Evolutionary conservation across 2,888 invertebrate species (phyloP), one percentile per base, ranked within the genome.

Genomic region (Altica lythri): DNA sequence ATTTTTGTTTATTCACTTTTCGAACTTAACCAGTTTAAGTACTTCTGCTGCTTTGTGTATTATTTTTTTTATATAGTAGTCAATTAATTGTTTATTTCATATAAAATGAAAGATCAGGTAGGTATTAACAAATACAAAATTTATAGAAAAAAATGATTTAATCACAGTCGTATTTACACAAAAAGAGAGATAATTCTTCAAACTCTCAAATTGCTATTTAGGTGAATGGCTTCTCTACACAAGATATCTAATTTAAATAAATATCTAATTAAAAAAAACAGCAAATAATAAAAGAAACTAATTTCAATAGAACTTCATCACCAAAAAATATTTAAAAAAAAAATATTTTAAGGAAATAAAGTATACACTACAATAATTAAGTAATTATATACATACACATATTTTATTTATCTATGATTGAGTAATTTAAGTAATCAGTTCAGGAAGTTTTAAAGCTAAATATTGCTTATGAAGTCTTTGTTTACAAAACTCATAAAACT

Each of bases 401-500:
- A 19, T 10, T 17, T 17, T 22, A 18, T 19, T 18, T 38, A 38
- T 4, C 2, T 2, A 18, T n/a, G 4, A 1, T 44, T 34, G 14
- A 22, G 2, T 30, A 14, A 25, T 30, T 30, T 48, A 48, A 9
- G 49, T 49, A 29, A 40, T 40, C 22, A 32, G 22, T 37, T 66
- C 64, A 5, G 63, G 62, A 29, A 88, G 79, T 69, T 86, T 81
- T 1, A 90, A 78, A 0, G 92, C 92, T 53, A 86, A 77, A 55
- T 89, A 82, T 69, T 94, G 93, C 72, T 86, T 82, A 69, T 93
- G 87, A 12, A 94, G 80, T 68, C 93, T 80, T 72, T 93, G 92
- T 65, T 86, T 86, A 73, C 92, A 92, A 74, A 93, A 94, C 70
- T 93, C 89, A 75, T 93, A 94, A 76, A 94, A 92, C 69, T 94